Evolutionary conservation across 2,797 vertebrate genomes (phyloP), one percentile per base, ranked within the genome.

Genomic region (Melanotaenia boesemani): DNA sequence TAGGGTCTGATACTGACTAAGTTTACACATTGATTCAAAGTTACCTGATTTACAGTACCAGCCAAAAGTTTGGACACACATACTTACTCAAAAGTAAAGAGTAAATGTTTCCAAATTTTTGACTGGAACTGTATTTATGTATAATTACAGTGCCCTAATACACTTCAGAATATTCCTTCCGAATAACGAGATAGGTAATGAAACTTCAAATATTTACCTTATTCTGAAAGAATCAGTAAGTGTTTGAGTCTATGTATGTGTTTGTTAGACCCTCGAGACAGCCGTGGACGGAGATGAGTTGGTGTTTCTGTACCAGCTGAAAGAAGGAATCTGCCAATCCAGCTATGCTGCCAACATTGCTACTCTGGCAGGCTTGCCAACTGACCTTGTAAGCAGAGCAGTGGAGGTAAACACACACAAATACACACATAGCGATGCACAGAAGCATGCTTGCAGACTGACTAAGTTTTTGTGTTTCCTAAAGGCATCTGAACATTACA

Each of bases 271-370:
- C 44, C 93, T 99, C 80, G 98, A 98, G 91, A 98, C 97, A n/a
- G 96, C 96, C 58, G 92, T 97, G 83, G 97, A 99, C 50, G 96
- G 96, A 30, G 94, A 96, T 5, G 97, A 99, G 74, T 84, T 99
- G 86, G 94, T 98, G 81, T 99, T 98, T 91, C 95, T 99, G 81
- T 98, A 98, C 83, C 96, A 97, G 88, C 90, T 99, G 83, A 97
- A 96, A 73, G 94, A 97, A 77, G 98, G 98, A 1, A 87, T 96
- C 30, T 97, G 96, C 63, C 95, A 90, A 2, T 95, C 96, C 76
- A 98, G 97, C 87, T 96, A 97, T 2, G 97, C 98, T 73, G 96
- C 97, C 82, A 96, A 97, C 88, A 96, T 98, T 0, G 98, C 98
- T 39, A 92, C 94, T n/a, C 90, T 98, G 82, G 97, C 97, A 26